Base-by-base conservation (phyloP, 1,140 invertebrate species). In the Conopomorpha cramerella region DNA sequence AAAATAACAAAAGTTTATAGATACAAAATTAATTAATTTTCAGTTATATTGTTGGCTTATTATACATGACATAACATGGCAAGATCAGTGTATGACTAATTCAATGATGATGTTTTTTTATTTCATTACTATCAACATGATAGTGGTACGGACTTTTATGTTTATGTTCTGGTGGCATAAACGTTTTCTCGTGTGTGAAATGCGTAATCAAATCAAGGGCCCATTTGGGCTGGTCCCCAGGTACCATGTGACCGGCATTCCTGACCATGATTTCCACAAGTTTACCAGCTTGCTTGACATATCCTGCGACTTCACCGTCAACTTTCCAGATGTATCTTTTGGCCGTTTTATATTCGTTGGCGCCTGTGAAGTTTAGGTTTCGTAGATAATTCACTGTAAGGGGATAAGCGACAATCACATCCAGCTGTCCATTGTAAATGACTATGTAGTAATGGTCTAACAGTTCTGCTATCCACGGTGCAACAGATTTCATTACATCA, bases 201-300 rank as follows among this genome's bases (percentile, higher is more conserved):
- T 86, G 79, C 15, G 84, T 83, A 34, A 95, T 90, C 49, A 95
- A 74, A 61, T 91, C 87, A 13, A 86, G 79, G 1, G 86, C 84
- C 83, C 87, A 88, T 37, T 83, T 82, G 0, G 92, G 91, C 56
- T 93, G 90, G 73, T 94, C 90, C 14, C 78, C 72, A 0, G 92
- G 90, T 11, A 91, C 85, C 83, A 93, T 91, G 45, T 95, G 92
- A 0, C 92, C 92, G 16, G 90, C 90, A 76, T 90, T 85, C 34
- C 90, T 78, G 1, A 92, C 82, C 54, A 92, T 58, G n/a, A 92
- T 86, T 70, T 93, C 88, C 2, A 86, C 87, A 16, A 95, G 79
- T 60, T 87, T 86, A 0, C 81, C 83, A 3, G 84, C 86, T 41
- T 82, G 79, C 54, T 89, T 88, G 0, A 86, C 84, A 62, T 91